A percentile compares a stretch with the other conserved stretches of the same genome.
Conservation (phyloP, 2,888 invertebrate species). For the Pediacus dermestoides region DNA sequence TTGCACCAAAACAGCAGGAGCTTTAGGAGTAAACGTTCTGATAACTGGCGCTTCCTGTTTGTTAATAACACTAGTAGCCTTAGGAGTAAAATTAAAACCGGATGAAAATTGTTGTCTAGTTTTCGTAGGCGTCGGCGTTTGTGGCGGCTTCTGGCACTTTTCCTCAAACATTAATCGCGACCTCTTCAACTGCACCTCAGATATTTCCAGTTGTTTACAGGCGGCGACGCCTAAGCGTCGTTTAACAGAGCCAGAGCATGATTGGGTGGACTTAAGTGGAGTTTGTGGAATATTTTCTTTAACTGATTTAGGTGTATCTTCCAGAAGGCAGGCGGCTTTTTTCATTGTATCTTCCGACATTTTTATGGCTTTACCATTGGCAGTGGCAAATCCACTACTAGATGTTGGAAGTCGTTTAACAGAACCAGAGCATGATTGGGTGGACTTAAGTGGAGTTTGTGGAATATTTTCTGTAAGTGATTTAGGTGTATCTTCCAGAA, state of each 20-base stretch:
- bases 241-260: no score
- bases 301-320: conserved; percentile 23
- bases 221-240: conserved; percentile 37
- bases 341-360: conserved; percentile 45
- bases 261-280: neutral
- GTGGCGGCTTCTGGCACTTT: conserved; percentile 14
- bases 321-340: conserved; percentile 41
- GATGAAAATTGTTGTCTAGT: neutral
- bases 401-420: conserved; percentile 22
- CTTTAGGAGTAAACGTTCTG: neutral
- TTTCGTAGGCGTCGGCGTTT: neutral
- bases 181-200: conserved; percentile 36
- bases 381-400: conserved; percentile 18
- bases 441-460: neutral
- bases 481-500: conserved; percentile 16
- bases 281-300: neutral
- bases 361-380: conserved; percentile 44
- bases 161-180: conserved; percentile 35
- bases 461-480: neutral
- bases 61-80: neutral
- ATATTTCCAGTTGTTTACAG: conserved; percentile 36
- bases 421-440: no score
- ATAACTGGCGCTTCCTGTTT: neutral
- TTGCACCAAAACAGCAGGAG: no score
- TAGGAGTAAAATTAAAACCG: neutral